Evolutionary conservation across 2,888 invertebrate genomes (phyloP).

Genomic region (Invenusta paracnida): DNA sequence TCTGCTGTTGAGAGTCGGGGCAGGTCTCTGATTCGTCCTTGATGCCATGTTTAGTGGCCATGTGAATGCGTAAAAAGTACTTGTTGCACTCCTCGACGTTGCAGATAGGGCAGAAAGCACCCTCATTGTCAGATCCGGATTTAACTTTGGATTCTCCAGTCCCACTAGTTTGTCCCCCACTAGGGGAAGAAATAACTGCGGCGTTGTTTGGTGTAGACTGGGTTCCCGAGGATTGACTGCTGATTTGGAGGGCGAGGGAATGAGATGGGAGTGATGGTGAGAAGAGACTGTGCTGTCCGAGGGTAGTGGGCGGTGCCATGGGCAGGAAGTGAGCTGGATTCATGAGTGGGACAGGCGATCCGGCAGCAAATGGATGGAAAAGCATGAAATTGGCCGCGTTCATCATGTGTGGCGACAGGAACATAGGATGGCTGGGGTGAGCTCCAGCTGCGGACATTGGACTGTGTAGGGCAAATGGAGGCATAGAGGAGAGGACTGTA

Average conservation of each 20-base stretch:
- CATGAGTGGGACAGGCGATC: not conserved
- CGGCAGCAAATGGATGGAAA: not conserved
- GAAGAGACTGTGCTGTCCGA: not conserved
- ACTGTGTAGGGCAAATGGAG: not conserved
- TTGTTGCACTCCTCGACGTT: constrained; percentile 96
- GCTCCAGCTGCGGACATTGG: not conserved
- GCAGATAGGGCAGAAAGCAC: constrained; percentile 68
- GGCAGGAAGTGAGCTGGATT: not conserved
- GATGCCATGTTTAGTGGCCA: constrained; percentile 94
- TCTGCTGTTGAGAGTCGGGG: not conserved
- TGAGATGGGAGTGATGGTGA: not conserved
- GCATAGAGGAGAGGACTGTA: not conserved
- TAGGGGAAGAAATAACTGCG: no score
- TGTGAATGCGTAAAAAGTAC: constrained; percentile 91
- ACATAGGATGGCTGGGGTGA: not conserved
- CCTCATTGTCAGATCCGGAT: not conserved
- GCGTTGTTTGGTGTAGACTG: no score
- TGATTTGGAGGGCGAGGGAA: not conserved
- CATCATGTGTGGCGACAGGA: not conserved
- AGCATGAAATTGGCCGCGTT: not conserved
- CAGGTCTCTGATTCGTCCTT: not conserved
- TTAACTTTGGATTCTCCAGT: not conserved
- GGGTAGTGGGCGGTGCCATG: not conserved
- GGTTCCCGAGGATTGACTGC: not conserved
- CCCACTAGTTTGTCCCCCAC: no score